phyloP scores from a whole-genome alignment of 2,113 vertebrate species.

The Oceanodroma tethys region DNA sequence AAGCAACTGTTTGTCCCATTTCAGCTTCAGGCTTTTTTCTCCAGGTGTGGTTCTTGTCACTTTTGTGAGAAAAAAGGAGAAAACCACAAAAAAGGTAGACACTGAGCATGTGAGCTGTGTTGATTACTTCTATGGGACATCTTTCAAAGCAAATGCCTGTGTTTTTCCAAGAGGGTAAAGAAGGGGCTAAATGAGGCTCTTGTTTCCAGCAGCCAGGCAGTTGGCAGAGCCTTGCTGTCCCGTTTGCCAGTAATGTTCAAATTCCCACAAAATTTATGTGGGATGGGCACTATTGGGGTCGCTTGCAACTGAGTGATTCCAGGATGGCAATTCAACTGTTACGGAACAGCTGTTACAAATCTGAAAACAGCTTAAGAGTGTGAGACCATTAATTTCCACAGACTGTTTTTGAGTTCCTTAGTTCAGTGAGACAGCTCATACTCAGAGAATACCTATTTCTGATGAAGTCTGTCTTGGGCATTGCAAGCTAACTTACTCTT shows the following conservation, averaged over 20 bases:
- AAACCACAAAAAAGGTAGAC: neutral
- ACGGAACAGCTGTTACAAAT: neutral
- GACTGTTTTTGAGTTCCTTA: neutral
- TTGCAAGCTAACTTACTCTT: neutral
- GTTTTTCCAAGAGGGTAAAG: neutral
- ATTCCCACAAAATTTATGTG: neutral
- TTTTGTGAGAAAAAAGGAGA: neutral
- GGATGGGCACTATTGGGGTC: neutral
- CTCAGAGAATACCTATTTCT: neutral
- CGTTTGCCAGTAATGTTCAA: neutral
- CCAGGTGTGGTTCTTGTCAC: neutral
- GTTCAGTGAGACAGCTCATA: neutral
- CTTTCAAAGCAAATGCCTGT: neutral
- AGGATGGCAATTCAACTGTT: neutral
- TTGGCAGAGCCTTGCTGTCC: neutral
- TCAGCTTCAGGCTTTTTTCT: neutral
- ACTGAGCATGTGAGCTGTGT: neutral
- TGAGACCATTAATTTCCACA: neutral
- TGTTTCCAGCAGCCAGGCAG: neutral
- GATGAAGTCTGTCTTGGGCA: neutral
- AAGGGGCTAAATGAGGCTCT: neutral
- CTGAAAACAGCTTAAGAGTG: neutral
- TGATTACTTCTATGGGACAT: neutral
- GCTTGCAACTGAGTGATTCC: neutral
- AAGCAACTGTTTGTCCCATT: neutral